A percentile compares a stretch with the other conserved stretches of the same genome.
Conservation (phyloP, 2,113 vertebrate species). For the Cynopterus brachyotis region DNA sequence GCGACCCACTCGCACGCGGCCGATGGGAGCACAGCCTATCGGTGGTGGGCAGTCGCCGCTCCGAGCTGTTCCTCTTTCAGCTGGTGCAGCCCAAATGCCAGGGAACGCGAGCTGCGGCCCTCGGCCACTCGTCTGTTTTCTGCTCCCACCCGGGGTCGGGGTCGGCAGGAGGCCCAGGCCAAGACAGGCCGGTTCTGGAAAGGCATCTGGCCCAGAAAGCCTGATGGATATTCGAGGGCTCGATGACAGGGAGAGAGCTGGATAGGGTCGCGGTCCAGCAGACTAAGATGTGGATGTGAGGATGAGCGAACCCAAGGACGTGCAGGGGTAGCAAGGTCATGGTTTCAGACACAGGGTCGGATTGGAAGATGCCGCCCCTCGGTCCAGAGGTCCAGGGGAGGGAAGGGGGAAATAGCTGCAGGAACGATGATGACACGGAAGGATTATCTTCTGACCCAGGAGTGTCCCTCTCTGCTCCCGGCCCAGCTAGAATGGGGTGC, state of each 20-base stretch:
- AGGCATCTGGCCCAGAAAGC: not conserved
- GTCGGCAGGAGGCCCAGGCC: not conserved
- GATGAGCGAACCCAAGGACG: not conserved
- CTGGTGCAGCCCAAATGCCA: not conserved
- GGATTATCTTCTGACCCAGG: not conserved
- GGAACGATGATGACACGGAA: not conserved
- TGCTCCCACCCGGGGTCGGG: not conserved
- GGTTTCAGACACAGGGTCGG: not conserved
- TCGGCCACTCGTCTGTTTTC: not conserved
- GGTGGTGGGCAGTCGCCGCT: not conserved
- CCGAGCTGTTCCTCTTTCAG: not conserved
- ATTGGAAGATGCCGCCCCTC: not conserved
- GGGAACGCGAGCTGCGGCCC: not conserved
- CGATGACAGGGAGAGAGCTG: not conserved
- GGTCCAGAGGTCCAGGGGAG: not conserved
- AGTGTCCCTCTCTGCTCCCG: not conserved
- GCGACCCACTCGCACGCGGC: not conserved
- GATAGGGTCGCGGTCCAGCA: not conserved
- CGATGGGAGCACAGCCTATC: not conserved
- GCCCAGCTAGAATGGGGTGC: not conserved
- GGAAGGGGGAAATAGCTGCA: not conserved
- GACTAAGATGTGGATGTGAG: not conserved
- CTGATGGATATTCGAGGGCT: not conserved
- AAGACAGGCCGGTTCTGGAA: not conserved
- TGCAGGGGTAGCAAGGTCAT: not conserved